Percentiles rank a stretch among this genome's conserved stretches.
Conservation (phyloP, 1,140 invertebrate species). For the Goniozus legneri region DNA sequence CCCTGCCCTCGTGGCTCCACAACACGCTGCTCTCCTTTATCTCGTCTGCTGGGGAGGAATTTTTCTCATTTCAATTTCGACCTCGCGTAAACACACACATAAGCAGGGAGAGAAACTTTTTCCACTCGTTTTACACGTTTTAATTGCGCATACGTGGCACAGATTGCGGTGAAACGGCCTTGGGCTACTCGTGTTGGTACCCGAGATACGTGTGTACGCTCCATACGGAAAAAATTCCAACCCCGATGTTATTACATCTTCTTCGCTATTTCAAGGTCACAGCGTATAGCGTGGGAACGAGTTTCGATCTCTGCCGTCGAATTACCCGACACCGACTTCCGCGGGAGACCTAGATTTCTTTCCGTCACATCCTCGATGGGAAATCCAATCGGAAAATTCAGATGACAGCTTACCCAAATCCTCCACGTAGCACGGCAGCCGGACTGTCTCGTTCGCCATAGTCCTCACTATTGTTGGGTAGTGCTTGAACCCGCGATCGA, state of each 20-base stretch:
- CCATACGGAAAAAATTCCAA: not conserved
- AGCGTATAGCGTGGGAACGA: too few species aligned
- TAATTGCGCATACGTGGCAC: too few species aligned
- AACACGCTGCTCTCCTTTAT: constrained; percentile 40
- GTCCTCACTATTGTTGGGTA: constrained; percentile 68
- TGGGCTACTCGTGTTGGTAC: too few species aligned
- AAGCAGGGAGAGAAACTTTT: too few species aligned
- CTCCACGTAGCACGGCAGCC: constrained; percentile 68
- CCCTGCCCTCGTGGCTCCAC: constrained; percentile 61
- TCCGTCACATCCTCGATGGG: too few species aligned
- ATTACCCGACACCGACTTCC: too few species aligned
- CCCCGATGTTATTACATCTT: not conserved
- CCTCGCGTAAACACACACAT: not conserved
- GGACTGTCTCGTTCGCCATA: constrained; percentile 69
- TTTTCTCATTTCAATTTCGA: not conserved
- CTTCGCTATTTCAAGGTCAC: too few species aligned
- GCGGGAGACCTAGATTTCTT: too few species aligned
- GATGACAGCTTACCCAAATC: constrained; percentile 50
- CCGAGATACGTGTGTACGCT: not conserved
- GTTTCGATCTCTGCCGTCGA: too few species aligned
- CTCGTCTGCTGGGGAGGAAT: not conserved
- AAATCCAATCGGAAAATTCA: too few species aligned
- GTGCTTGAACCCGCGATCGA: not conserved
- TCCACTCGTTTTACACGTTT: too few species aligned
- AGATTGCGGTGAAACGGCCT: too few species aligned